Evolutionary conservation across 2,113 vertebrate species (phyloP), one percentile per base, ranked within the genome.

Genomic region (Myotis lucifugus): DNA sequence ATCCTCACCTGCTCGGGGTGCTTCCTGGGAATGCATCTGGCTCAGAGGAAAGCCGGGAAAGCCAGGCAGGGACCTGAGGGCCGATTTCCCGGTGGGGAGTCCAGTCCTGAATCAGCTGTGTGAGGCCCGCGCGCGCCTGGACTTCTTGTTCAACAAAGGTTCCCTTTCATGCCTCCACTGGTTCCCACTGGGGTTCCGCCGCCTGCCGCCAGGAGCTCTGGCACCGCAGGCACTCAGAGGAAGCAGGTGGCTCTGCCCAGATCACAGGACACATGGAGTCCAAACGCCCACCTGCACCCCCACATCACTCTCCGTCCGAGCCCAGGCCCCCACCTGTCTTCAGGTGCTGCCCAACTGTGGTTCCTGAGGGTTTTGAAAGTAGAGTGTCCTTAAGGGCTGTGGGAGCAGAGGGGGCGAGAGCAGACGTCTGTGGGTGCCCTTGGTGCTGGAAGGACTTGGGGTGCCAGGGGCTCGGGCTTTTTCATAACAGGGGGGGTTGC

Each of bases 221-320:
- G 5, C 48, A 2, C 52, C 29, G 2, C 12, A 13, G 61, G 25
- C 32, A 2, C 10, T 1, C 0, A 11, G 87, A 34, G 42, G 32
- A 54, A 64, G 54, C 59, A 34, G 4, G n/a, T 27, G 19, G 6
- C 56, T 59, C 32, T 23, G n/a, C n/a, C 11, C 76, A 37, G 76
- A 21, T 69, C 64, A 13, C 19, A 67, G 92, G 52, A 13, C 18
- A 3, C 1, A 8, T 8, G 70, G 12, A 23, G 13, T 15, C 90
- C 56, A 34, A 17, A 37, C 0, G 3, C 48, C 7, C 11, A 11
- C 29, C 70, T 21, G 0, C 34, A 40, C 13, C 10, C 69, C 5
- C 11, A 5, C 5, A 0, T 5, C 1, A 0, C 66, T 2, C 8
- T 5, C 34, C 37, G 56, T 4, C 54, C 4, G 46, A 23, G 5